Percentiles rank a stretch among this genome's conserved stretches.
Conservation (phyloP, 1,140 invertebrate genomes). For the Pseudoatta argentina region DNA sequence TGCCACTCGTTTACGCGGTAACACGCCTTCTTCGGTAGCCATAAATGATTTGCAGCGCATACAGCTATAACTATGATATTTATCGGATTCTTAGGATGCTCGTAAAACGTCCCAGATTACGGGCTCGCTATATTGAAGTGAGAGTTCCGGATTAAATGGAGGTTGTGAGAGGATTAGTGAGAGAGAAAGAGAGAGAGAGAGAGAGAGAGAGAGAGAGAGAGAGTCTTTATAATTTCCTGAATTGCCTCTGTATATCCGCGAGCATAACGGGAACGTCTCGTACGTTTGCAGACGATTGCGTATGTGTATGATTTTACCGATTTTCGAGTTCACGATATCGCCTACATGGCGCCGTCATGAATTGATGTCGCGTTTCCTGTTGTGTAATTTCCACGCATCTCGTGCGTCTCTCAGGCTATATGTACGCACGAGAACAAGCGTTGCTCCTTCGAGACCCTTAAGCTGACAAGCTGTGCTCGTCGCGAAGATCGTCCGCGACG, state of each 20-base stretch:
- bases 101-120: slow-evolving; percentile 60
- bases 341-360: not conserved
- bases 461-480: slow-evolving; percentile 23
- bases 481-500: slow-evolving; percentile 32
- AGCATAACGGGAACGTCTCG: slow-evolving; percentile 48
- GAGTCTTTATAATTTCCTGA: slow-evolving; percentile 62
- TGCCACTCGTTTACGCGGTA: slow-evolving; percentile 78
- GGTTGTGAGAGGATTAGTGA: slow-evolving; percentile 21
- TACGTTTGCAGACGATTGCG: not conserved
- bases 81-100: slow-evolving; percentile 68
- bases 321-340: slow-evolving; percentile 14
- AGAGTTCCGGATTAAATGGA: slow-evolving; percentile 67
- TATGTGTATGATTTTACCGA: not conserved
- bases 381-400: slow-evolving; percentile 48
- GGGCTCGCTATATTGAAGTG: slow-evolving; percentile 48
- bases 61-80: slow-evolving; percentile 71
- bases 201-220: slow-evolving; percentile 2
- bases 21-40: slow-evolving; percentile 59
- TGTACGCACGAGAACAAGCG: slow-evolving; percentile 35
- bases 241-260: not conserved
- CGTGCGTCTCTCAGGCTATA: not conserved
- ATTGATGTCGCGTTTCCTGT: slow-evolving; percentile 47
- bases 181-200: not conserved
- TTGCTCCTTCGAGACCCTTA: not conserved
- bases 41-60: slow-evolving; percentile 74